Evolutionary conservation across 2,113 vertebrate genomes (phyloP).

Genomic region (Dendropsophus ebraccatus): DNA sequence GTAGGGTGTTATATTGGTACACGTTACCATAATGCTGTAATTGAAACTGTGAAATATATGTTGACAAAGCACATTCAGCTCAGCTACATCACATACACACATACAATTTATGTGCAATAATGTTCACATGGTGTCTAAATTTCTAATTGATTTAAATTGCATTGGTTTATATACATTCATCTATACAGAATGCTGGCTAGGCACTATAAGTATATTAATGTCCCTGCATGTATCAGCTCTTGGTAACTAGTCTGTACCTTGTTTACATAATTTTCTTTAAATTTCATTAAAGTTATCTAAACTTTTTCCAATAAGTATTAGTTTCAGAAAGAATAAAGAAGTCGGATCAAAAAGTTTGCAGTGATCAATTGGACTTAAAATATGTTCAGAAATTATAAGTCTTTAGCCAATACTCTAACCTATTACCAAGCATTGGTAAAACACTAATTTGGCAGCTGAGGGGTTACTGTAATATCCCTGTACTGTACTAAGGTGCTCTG

Average conservation of each 20-base stretch:
- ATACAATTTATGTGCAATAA: neutral
- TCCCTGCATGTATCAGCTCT: neutral
- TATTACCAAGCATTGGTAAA: neutral
- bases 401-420: neutral
- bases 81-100: neutral
- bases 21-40: neutral
- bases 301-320: neutral
- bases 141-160: neutral
- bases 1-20: neutral
- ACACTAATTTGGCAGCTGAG: neutral
- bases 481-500: constrained; percentile 9
- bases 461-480: neutral
- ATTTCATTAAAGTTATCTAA: neutral
- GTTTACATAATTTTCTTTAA: neutral
- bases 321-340: neutral
- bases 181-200: neutral
- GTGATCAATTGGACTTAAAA: neutral
- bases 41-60: no score
- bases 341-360: neutral
- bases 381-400: neutral
- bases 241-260: neutral
- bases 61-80: no score
- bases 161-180: neutral
- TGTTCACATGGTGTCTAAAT: neutral
- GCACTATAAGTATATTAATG: neutral